Conservation (phyloP, 1,140 invertebrate genomes). For the Andricus grossulariae region DNA sequence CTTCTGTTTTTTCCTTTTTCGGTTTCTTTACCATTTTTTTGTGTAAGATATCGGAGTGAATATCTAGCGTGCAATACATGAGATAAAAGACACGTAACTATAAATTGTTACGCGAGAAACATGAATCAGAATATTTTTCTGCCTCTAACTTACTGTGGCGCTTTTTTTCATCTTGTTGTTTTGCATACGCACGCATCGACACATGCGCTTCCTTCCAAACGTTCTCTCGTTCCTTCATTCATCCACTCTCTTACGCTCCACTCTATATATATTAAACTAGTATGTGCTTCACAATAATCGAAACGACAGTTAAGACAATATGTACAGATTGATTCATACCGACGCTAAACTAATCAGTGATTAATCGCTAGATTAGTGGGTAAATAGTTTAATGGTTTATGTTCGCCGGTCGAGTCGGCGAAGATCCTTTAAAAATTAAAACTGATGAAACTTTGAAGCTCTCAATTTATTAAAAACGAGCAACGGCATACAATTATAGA, state of each 20-base stretch:
- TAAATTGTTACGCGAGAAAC: no score
- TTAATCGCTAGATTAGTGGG: constrained; percentile 50
- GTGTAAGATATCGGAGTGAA: no score
- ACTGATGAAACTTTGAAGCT: not conserved
- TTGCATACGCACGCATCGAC: no score
- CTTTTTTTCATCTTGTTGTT: no score
- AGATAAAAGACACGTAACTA: no score
- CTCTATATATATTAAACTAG: constrained; percentile 39
- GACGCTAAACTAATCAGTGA: constrained; percentile 49
- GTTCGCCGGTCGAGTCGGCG: constrained; percentile 40
- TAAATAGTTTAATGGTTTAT: constrained; percentile 50
- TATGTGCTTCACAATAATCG: constrained; percentile 46
- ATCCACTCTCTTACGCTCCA: constrained; percentile 1
- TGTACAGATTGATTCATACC: constrained; percentile 58
- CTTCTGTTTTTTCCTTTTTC: not conserved
- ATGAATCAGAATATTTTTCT: no score
- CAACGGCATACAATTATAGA: no score
- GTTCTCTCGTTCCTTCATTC: not conserved
- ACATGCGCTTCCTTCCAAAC: no score
- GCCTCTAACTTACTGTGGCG: no score
- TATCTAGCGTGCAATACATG: no score
- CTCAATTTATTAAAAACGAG: not conserved
- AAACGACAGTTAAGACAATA: constrained; percentile 61
- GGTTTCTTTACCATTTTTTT: constrained; percentile 19
- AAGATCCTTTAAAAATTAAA: not conserved